Evolutionary conservation across 2,888 invertebrate species (phyloP), one percentile per base, ranked within the genome.

Genomic region (Ferdinandea cuprea): DNA sequence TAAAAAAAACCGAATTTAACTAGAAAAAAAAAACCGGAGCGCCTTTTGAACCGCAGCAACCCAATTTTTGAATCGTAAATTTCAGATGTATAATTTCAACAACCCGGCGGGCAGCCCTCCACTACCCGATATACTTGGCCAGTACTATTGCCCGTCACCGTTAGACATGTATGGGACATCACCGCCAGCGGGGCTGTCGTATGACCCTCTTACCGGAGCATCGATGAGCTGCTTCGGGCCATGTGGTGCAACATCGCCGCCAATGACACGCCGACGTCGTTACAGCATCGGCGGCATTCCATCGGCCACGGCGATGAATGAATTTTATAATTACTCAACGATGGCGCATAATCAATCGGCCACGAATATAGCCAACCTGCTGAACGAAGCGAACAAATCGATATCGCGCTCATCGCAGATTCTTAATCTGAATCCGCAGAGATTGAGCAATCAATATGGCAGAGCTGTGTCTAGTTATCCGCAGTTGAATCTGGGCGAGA

Each of bases 51-150:
- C 66, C 85, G 80, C 81, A 85, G 63, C 65, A 86, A 83, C 85
- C 66, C 83, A 85, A 85, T 85, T 87, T 89, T 89, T 88, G 88
- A 89, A 91, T 89, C 90, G 89, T 88, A 90, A 89, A 89, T 91
- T 91, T 91, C 91, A 91, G 91, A 91, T 91, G 90, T 91, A 90
- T 89, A 89, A 89, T 89, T 90, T 88, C 89, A 90, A 87, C 89
- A 87, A 89, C 86, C 87, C 88, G 85, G 69, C 88, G 86, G 89
- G 91, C 88, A 90, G 91, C 86, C 90, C 91, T 85, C 90, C 91
- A 86, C 87, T 91, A 87, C 90, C 90, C 85, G 91, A 91, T 86
- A 90, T 91, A 85, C 89, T 90, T 79, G 91, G 90, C 85, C 89
- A 89, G 86, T 90, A 90, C 86, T 90, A 90, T 87, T 85, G 76